Conservation (phyloP, 2,113 vertebrate species). For the Phocoena phocoena region DNA sequence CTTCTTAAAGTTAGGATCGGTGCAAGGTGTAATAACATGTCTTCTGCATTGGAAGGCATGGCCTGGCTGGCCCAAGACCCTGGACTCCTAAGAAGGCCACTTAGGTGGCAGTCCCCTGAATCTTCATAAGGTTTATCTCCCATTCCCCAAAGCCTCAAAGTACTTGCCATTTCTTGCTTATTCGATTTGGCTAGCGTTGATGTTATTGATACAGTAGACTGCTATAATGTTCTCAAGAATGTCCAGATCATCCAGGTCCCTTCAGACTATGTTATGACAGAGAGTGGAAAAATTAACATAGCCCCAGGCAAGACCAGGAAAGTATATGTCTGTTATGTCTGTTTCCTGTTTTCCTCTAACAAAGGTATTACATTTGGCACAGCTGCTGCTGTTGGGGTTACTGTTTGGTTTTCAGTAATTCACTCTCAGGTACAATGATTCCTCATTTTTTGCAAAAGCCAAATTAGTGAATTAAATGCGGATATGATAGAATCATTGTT, state of each 20-base stretch:
- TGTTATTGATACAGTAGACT: not conserved
- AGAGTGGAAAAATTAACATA: not conserved
- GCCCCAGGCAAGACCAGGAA: not conserved
- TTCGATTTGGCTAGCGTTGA: not conserved
- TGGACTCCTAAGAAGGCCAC: not conserved
- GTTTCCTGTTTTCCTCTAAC: not conserved
- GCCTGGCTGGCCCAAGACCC: not conserved
- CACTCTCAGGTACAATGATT: not conserved
- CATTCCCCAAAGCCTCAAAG: not conserved
- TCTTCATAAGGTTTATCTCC: not conserved
- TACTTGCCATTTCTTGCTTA: not conserved
- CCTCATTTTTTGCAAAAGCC: not conserved
- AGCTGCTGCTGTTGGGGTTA: not conserved
- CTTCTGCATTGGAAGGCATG: not conserved
- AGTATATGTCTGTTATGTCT: not conserved
- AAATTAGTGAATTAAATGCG: not conserved
- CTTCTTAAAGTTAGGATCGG: not conserved
- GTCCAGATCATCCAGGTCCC: not conserved
- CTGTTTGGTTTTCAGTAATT: not conserved
- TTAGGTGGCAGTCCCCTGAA: not conserved
- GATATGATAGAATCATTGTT: too few relatives aligned
- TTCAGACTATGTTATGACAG: not conserved
- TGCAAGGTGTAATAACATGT: not conserved
- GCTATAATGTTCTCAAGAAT: not conserved
- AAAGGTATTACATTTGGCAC: not conserved